phyloP scores from a whole-genome alignment of 2,888 invertebrate genomes.

The Dicyrtoma fusca region DNA sequence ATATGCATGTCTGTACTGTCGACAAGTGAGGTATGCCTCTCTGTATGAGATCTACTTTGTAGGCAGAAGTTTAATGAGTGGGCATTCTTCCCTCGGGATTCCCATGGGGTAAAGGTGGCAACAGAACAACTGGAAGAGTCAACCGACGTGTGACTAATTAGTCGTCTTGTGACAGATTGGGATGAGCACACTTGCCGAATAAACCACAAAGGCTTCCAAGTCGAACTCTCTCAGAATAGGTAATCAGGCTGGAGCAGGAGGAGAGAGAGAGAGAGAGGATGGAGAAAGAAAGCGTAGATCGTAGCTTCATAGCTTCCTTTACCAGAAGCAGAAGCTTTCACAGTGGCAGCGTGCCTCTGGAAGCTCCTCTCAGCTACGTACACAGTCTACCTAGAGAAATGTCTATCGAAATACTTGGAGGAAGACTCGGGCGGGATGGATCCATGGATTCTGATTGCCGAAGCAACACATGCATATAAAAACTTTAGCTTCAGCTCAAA shows the following conservation, averaged over 20 bases:
- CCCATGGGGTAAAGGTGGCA: constrained; percentile 44
- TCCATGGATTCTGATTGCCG: constrained; percentile 1
- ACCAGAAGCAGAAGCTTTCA: not conserved
- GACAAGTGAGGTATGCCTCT: no score
- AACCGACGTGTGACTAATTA: constrained; percentile 56
- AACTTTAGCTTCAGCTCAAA: no score
- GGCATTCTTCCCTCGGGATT: constrained; percentile 34
- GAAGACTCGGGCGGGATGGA: not conserved
- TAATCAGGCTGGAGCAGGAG: constrained; percentile 49
- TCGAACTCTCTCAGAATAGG: constrained; percentile 52
- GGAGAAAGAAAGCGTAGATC: not conserved
- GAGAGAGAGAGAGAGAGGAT: constrained; percentile 20
- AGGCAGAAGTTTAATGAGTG: constrained; percentile 39
- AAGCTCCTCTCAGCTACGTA: no score
- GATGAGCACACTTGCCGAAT: constrained; percentile 41
- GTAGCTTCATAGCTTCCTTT: not conserved
- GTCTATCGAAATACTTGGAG: no score
- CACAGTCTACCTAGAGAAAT: no score
- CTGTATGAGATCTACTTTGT: not conserved
- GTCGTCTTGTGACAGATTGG: constrained; percentile 56
- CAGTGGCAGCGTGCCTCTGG: no score
- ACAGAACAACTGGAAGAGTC: constrained; percentile 37
- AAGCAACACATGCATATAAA: constrained; percentile 25
- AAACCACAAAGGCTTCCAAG: constrained; percentile 34
- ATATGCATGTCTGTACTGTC: no score